Evolutionary conservation across 2,113 vertebrate species (phyloP), one percentile per base, ranked within the genome.

Genomic region (Thryonomys swinderianus): DNA sequence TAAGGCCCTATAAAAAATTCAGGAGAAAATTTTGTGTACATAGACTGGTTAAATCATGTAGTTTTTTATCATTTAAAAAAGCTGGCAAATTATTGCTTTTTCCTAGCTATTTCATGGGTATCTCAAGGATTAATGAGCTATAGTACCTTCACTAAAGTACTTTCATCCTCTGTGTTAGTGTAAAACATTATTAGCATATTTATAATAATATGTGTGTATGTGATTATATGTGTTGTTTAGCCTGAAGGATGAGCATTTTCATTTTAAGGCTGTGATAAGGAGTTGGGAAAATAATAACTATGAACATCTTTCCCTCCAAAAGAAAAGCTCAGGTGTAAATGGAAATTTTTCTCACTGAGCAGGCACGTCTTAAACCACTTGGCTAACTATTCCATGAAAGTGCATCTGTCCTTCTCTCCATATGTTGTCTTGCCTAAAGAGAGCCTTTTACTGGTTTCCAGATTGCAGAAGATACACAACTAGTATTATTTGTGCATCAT

Each of bases 401-500:
- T 62, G 53, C 42, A 74, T 85, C 91, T 69, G 67, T 84, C 91
- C 88, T 59, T 80, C 59, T 59, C 40, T 64, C 67, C 93, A 27
- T 85, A 71, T 93, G 96, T 18, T 71, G 59, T 48, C 90, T 91
- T 80, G 73, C 89, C 80, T 87, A n/a, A 83, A 82, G 95, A 94
- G 48, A 84, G 73, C 71, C 81, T 96, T 94, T 64, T 66, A 85
- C 64, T 87, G 45, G 80, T 87, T 91, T 61, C 89, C 96, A 93
- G 91, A 91, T 69, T 96, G 91, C 48, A 80, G 30, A 92, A 91
- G 93, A 91, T 71, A 74, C 53, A 91, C 62, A 94, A 81, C 67
- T 94, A 83, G 95, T 92, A 83, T 96, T 94, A 94, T 95, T 88
- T 96, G 96, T 96, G 90, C 69, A 48, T 78, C 13, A 27, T 32